A percentile compares a stretch with the other conserved stretches of the same genome.
These are phyloP conservation scores for Lordiphosa andalusiaca DNA, from an alignment of 2,888 invertebrate species.

Conservation along the genomic window DNA sequence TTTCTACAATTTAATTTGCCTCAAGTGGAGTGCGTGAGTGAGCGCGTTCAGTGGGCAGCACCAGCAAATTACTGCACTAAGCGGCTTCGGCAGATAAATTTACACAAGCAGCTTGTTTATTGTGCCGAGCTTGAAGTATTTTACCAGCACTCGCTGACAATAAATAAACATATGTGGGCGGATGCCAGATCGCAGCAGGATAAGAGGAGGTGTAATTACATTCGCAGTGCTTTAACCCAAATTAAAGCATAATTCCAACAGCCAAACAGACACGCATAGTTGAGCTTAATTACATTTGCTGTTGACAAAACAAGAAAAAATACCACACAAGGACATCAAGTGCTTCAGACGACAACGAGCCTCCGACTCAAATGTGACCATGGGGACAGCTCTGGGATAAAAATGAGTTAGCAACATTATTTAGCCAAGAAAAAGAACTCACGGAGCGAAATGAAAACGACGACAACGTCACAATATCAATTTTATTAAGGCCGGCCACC, in stretches of 20 bases:
- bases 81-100: constrained; percentile 50
- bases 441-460: neutral
- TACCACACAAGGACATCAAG: constrained; percentile 34
- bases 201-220: constrained; percentile 52
- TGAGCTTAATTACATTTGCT: constrained; percentile 58
- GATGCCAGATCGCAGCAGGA: neutral
- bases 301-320: constrained; percentile 53
- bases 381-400: constrained; percentile 46
- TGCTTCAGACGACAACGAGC: constrained; percentile 35
- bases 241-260: constrained; percentile 50
- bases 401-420: constrained; percentile 71
- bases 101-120: constrained; percentile 43
- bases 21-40: constrained; percentile 35
- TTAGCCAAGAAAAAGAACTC: constrained; percentile 37
- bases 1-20: constrained; percentile 69
- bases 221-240: constrained; percentile 52
- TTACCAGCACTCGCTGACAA: constrained; percentile 42
- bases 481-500: constrained; percentile 43
- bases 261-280: constrained; percentile 26
- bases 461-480: constrained; percentile 44
- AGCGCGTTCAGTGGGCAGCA: constrained; percentile 42
- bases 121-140: constrained; percentile 51
- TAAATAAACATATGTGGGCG: constrained; percentile 52
- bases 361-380: constrained; percentile 43
- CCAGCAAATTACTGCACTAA: constrained; percentile 43